Evolutionary conservation across 2,113 vertebrate species (phyloP), one percentile per base, ranked within the genome.

Genomic region (Brevimyrus niger): DNA sequence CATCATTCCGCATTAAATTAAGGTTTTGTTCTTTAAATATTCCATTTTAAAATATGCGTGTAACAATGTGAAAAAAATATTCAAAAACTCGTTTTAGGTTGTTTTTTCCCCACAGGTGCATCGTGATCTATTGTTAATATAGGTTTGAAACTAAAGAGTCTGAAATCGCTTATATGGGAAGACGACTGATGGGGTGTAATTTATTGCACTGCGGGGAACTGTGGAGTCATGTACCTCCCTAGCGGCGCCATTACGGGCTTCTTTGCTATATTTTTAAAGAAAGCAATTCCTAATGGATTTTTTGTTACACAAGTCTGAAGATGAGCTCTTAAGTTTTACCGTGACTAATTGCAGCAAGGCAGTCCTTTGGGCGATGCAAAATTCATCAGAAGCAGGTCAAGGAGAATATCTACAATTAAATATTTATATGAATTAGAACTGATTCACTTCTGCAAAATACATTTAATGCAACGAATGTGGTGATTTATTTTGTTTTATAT

Each of bases 381-480:
- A 88, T 88, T 88, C 17, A 88, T 88, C 65, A 50, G 58, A 21
- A 53, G 35, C 15, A 61, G 61, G 87, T n/a, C 55, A 58, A 51
- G 76, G 85, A 86, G 50, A 87, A 73, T 87, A 35, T 73, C 47
- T 23, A 13, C 27, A 51, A 87, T 90, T 53, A 87, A 90, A 53
- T 90, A 87, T 76, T 87, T 86, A 87, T 87, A 53, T 13, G 82
- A 69, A 87, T 89, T 42, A 80, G 46, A 38, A 87, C 50, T 38
- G 80, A 42, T 9, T 7, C 80, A 47, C 35, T 48, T 76, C 51
- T 84, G 80, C 80, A n/a, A 80, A 58, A 69, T 31, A 69, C n/a
- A 69, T 9, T 69, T 69, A 11, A 69, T 13, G 27, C 9, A 82
- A 89, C 35, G 27, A n/a, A 58, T 58, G 21, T 82, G 17, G 21